Percentiles rank a stretch among this genome's conserved stretches.
phyloP scores from a whole-genome alignment of 2,797 vertebrate species.

The Clarias platycephalus region DNA sequence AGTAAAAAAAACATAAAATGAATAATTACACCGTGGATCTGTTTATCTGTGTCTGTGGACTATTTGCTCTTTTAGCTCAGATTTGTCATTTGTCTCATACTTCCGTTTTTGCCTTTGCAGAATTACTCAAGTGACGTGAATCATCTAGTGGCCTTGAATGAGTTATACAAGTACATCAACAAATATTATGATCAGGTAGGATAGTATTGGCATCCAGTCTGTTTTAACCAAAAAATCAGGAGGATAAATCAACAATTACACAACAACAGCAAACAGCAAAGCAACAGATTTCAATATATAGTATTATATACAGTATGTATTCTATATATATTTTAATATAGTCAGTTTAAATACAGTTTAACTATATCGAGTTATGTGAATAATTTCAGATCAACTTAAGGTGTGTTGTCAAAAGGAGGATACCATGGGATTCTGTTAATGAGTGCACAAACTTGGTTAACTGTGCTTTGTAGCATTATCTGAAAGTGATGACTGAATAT shows the following conservation, averaged over 20 bases:
- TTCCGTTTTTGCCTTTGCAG: slow-evolving; percentile 66
- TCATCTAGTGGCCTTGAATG: slow-evolving; percentile 91
- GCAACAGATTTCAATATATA: too few species aligned
- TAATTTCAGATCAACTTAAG: too few species aligned
- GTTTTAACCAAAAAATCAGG: background rate
- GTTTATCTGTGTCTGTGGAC: background rate
- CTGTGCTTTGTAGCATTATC: too few species aligned
- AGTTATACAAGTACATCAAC: slow-evolving; percentile 99
- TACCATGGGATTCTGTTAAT: too few species aligned
- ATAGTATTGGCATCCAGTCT: background rate
- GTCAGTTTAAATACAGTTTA: too few species aligned
- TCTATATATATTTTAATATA: too few species aligned
- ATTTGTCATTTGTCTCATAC: background rate
- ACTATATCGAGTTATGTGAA: too few species aligned
- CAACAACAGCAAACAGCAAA: too few species aligned
- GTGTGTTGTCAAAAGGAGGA: too few species aligned
- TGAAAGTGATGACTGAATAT: too few species aligned
- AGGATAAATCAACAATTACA: background rate
- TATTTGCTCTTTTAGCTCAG: background rate
- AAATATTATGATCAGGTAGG: slow-evolving; percentile 98
- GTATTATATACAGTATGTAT: too few species aligned
- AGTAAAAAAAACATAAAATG: background rate
- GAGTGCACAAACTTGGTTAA: too few species aligned
- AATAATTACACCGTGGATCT: background rate
- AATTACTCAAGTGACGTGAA: slow-evolving; percentile 96